Percentiles rank a stretch among this genome's conserved stretches.
phyloP scores from a whole-genome alignment of 2,797 vertebrate genomes.

The Ataeniobius toweri region DNA sequence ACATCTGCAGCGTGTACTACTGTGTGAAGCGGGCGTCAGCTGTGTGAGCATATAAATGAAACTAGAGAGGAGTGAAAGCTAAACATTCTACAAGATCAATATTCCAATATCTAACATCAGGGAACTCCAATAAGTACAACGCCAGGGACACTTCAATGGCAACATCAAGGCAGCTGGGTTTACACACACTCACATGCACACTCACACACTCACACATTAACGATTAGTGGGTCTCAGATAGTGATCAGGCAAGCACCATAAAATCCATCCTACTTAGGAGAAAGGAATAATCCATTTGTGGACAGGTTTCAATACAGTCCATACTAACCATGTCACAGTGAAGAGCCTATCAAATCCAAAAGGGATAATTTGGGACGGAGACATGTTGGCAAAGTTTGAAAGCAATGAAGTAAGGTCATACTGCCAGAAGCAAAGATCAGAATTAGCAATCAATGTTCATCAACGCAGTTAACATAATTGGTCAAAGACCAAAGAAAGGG shows the following conservation, averaged over 20 bases:
- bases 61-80: conserved; percentile 83
- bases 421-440: conserved; percentile 66
- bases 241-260: conserved; percentile 77
- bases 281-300: conserved; percentile 74
- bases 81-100: conserved; percentile 81
- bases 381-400: conserved; percentile 68
- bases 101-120: conserved; percentile 85
- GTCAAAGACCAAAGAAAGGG: conserved; percentile 57
- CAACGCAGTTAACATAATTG: conserved; percentile 67
- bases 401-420: conserved; percentile 68
- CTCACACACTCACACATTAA: conserved; percentile 41
- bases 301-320: conserved; percentile 79
- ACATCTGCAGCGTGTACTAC: conserved; percentile 79
- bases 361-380: conserved; percentile 71
- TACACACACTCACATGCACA: conserved; percentile 42
- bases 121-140: conserved; percentile 85
- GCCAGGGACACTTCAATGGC: conserved; percentile 84
- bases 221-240: conserved; percentile 76
- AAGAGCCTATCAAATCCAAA: conserved; percentile 64
- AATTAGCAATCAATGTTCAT: conserved; percentile 76
- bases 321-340: conserved; percentile 77
- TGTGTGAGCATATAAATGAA: conserved; percentile 84
- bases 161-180: conserved; percentile 78
- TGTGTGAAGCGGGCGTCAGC: conserved; percentile 75
- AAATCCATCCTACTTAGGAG: conserved; percentile 81